A percentile compares a stretch with the other conserved stretches of the same genome.
phyloP scores from a whole-genome alignment of 2,888 invertebrate species.

The Cordilura impudica region DNA sequence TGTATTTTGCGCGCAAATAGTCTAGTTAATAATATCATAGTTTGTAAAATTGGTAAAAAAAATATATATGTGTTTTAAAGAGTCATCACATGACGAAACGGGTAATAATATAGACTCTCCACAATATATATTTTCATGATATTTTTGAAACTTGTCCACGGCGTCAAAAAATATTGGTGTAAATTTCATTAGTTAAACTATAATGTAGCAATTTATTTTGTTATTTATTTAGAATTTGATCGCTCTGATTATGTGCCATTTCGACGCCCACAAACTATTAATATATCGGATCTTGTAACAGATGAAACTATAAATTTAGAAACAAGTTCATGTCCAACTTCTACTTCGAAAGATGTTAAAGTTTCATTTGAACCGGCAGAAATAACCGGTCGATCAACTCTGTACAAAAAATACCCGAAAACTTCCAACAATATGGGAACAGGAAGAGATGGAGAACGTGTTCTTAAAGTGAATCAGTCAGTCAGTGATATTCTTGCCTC shows the following conservation, averaged over 20 bases:
- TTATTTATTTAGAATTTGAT: slow-evolving; percentile 62
- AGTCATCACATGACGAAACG: no score
- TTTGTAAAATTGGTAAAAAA: no score
- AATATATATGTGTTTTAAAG: no score
- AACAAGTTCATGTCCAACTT: slow-evolving; percentile 64
- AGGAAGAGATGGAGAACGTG: background rate
- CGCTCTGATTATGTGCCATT: slow-evolving; percentile 66
- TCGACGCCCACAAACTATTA: slow-evolving; percentile 67
- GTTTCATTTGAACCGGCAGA: slow-evolving; percentile 76
- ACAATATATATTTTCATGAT: no score
- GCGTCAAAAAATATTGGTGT: no score
- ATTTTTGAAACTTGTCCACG: no score
- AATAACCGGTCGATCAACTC: slow-evolving; percentile 76
- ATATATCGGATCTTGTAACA: slow-evolving; percentile 74
- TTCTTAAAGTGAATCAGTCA: no score
- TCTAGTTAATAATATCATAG: no score
- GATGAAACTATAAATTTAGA: slow-evolving; percentile 76
- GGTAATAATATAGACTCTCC: no score
- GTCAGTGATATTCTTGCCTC: slow-evolving; percentile 75
- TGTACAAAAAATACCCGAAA: slow-evolving; percentile 64
- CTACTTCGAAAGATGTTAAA: slow-evolving; percentile 64
- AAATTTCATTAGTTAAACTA: no score
- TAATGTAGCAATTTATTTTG: no score
- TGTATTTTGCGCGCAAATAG: no score
- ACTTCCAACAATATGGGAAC: slow-evolving; percentile 25